Evolutionary conservation across 2,888 invertebrate genomes (phyloP).

Genomic region (Scaptomyza polygonia): DNA sequence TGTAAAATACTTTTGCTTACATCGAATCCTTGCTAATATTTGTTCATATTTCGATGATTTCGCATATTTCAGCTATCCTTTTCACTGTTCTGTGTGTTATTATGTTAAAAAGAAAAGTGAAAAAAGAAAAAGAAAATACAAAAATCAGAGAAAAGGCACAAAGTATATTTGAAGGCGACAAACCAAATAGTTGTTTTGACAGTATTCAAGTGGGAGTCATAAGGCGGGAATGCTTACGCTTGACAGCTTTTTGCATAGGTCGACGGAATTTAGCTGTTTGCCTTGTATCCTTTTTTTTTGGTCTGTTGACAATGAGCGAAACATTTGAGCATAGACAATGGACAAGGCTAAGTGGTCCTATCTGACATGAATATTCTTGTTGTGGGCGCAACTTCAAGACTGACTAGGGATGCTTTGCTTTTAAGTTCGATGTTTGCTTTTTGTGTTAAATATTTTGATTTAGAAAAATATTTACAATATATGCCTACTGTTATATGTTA

Average conservation of each 20-base stretch:
- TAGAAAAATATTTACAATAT: too few species aligned
- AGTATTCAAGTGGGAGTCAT: conserved; percentile 69
- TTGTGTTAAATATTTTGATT: too few species aligned
- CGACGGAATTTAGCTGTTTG: conserved; percentile 44
- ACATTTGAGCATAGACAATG: conserved; percentile 52
- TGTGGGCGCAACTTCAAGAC: conserved; percentile 33
- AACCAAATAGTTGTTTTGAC: conserved; percentile 65
- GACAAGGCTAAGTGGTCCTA: conserved; percentile 35
- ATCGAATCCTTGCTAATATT: background rate
- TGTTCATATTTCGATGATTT: conserved; percentile 28
- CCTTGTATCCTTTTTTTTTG: conserved; percentile 40
- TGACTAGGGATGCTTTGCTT: background rate
- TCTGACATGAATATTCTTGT: conserved; percentile 66
- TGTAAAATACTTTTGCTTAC: background rate
- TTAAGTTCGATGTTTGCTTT: too few species aligned
- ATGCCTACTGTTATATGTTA: too few species aligned
- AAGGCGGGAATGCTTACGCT: conserved; percentile 36
- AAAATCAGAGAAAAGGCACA: background rate
- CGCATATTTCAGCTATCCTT: conserved; percentile 27
- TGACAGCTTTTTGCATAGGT: conserved; percentile 36
- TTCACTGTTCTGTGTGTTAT: conserved; percentile 12
- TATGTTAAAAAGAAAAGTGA: conserved; percentile 26
- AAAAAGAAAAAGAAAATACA: background rate
- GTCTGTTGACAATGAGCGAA: conserved; percentile 55
- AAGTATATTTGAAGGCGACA: conserved; percentile 40